Evolutionary conservation across 2,113 vertebrate species (phyloP).

Genomic region (Cisticola juncidis): DNA sequence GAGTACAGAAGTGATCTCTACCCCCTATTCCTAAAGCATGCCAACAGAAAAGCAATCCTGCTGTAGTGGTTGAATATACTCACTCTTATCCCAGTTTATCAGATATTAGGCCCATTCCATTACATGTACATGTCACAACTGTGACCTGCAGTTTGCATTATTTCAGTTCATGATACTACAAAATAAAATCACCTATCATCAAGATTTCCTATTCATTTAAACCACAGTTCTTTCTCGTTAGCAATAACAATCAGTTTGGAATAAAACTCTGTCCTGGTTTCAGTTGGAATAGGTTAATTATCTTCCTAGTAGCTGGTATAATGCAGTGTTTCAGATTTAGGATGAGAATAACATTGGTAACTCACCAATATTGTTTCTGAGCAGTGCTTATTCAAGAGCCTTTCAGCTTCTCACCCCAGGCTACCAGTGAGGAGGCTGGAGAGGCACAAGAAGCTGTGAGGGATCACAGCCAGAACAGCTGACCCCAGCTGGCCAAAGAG

Average conservation of each 20-base stretch:
- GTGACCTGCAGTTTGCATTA: background rate
- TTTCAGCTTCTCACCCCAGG: background rate
- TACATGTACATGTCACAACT: background rate
- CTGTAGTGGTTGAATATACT: background rate
- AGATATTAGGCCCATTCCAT: background rate
- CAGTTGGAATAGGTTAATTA: background rate
- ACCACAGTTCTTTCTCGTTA: background rate
- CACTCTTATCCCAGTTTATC: background rate
- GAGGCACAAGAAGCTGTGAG: background rate
- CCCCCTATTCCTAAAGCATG: background rate
- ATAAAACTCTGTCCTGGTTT: background rate
- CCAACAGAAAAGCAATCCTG: background rate
- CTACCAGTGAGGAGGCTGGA: background rate
- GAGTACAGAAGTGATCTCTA: background rate
- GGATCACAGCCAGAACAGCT: background rate
- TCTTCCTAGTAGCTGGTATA: background rate
- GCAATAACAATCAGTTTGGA: background rate
- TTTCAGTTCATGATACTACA: background rate
- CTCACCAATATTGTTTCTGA: background rate
- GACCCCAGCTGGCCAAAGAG: background rate
- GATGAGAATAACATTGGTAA: background rate
- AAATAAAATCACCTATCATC: background rate
- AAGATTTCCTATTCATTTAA: background rate
- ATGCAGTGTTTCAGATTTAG: background rate
- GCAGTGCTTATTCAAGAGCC: background rate